phyloP scores from a whole-genome alignment of 1,140 invertebrate genomes.

The Samia ricini region DNA sequence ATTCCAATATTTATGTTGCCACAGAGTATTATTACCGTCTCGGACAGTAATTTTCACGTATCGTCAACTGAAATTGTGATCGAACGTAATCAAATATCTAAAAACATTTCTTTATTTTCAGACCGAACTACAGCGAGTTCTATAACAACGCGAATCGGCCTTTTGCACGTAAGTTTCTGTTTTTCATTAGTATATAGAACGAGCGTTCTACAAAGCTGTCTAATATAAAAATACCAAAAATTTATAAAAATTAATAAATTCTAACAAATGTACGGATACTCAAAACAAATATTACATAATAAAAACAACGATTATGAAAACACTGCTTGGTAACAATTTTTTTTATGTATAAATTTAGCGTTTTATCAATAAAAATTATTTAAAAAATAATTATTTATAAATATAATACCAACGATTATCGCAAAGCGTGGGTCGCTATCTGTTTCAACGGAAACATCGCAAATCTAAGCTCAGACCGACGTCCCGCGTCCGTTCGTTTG shows the following conservation, averaged over 20 bases:
- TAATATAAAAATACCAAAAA: too few species aligned
- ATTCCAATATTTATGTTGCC: too few species aligned
- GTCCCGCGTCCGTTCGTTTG: constrained; percentile 14
- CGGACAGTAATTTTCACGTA: too few species aligned
- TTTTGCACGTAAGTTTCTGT: constrained; percentile 40
- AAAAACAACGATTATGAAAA: too few species aligned
- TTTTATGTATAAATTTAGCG: neutral
- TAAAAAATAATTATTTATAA: constrained; percentile 3
- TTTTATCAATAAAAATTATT: neutral
- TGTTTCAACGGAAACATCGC: constrained; percentile 12
- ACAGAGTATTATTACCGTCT: too few species aligned
- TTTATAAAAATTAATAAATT: too few species aligned
- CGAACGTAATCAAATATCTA: neutral
- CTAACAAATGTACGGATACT: too few species aligned
- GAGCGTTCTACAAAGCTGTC: too few species aligned
- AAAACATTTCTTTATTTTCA: constrained; percentile 28
- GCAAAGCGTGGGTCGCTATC: constrained; percentile 18
- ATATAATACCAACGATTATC: constrained; percentile 15
- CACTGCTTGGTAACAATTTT: neutral
- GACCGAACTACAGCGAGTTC: constrained; percentile 43
- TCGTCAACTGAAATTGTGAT: too few species aligned
- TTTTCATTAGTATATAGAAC: neutral
- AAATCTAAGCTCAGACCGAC: constrained; percentile 18
- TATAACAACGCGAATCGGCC: constrained; percentile 34
- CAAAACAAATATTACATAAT: too few species aligned